Evolutionary conservation across 2,888 invertebrate species (phyloP), one percentile per base, ranked within the genome.

Genomic region (Taphrorychus bicolor): DNA sequence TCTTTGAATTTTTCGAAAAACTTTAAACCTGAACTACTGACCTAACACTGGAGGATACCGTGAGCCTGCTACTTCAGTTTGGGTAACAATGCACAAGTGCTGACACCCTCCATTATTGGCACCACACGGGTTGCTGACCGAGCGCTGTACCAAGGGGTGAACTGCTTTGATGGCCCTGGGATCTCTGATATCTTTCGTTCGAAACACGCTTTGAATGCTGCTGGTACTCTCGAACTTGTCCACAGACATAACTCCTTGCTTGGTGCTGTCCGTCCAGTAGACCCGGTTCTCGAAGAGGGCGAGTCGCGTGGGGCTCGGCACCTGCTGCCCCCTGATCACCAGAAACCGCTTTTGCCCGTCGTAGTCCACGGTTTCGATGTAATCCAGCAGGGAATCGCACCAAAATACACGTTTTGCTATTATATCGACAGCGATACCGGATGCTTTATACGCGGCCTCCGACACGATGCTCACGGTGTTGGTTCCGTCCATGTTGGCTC

Each of bases 311-410:
- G 96, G 95, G 57, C 92, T 92, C 2, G 96, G 96, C 0, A 62
- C 61, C 70, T 92, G 89, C 70, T 91, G 90, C 1, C 95, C 94
- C 66, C 94, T 83, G 2, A 95, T 83, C 0, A 95, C 90, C 80
- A 93, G 86, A 69, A 91, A 90, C 70, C 97, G 85, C 73, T 91
- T 88, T 68, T 88, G 86, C 0, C 97, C 97, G 58, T 94, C 89
- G 81, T 98, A 99, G 81, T 97, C 95, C 0, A 97, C 94, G 0
- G 96, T 94, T 79, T 98, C 97, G 71, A 99, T 95, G 80, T 97
- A 95, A 83, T 98, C 97, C 59, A 98, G 83, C 11, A 97, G 84
- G 0, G 95, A 93, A 81, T 99, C 98, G 77, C 97, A 97, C 97
- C 98, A 98, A 83, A 94, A 98, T 5, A 99, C 89, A 56, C 98